phyloP scores from a whole-genome alignment of 2,113 vertebrate species.

The Dolichotis patagonum region DNA sequence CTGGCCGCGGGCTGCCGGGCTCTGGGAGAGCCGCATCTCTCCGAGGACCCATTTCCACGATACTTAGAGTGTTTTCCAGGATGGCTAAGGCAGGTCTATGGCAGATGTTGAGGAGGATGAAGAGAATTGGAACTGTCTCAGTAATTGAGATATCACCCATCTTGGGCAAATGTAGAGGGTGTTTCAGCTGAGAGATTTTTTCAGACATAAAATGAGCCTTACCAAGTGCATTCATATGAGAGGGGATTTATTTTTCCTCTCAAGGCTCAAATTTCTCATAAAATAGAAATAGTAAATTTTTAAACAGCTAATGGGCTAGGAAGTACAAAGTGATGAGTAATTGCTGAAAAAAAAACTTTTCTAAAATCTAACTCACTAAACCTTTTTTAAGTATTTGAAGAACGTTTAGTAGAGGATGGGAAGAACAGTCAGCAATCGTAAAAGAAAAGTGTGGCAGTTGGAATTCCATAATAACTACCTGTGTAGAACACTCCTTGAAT shows the following conservation, averaged over 20 bases:
- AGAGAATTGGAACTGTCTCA: constrained; percentile 58
- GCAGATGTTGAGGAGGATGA: constrained; percentile 8
- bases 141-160: not conserved
- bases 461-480: not conserved
- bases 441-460: not conserved
- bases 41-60: not conserved
- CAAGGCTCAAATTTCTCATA: constrained; percentile 29
- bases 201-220: constrained; percentile 52
- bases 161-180: not conserved
- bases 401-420: not conserved
- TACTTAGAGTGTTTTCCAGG: constrained; percentile 61
- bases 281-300: constrained; percentile 7
- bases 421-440: not conserved
- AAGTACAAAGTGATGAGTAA: constrained; percentile 15
- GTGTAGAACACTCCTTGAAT: not conserved
- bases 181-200: constrained; percentile 67
- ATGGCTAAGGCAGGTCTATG: constrained; percentile 43
- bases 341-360: not conserved
- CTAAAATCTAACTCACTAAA: constrained; percentile 32
- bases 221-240: not conserved
- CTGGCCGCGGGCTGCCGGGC: constrained; percentile 44
- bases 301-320: not conserved
- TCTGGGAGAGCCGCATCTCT: constrained; percentile 4
- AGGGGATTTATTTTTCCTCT: not conserved
- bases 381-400: constrained; percentile 44